Base-by-base conservation (phyloP, 2,797 vertebrate genomes). In the Chelonia mydas region DNA sequence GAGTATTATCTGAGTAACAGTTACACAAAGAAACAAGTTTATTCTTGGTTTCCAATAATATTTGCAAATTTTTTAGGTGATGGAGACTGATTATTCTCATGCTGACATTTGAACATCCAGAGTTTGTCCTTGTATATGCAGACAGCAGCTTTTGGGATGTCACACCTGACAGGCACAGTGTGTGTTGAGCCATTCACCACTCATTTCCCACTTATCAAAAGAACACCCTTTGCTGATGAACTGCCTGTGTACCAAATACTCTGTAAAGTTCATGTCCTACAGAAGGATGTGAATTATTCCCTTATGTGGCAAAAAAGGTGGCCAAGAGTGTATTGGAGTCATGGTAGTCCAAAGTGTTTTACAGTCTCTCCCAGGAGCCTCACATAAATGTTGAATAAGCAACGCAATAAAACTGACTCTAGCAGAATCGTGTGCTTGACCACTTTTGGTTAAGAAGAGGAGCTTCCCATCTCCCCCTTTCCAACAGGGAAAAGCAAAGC, bases 201-300 rank as follows among this genome's bases (percentile, higher is more conserved):
- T 86, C 51, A 28, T 95, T 95, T 95, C 65, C 51, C 86, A 86
- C 87, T 94, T 84, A 53, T 7, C 61, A 37, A 37, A n/a, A 33
- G 16, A 68, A 2, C 90, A 41, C 72, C 86, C 89, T 89, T 92
- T 83, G 45, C 31, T 89, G 74, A 81, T 89, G 55, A 41, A 83
- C 86, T 95, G 54, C 88, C 85, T 72, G 61, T 93, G 80, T 92
- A 65, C 61, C 79, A 25, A 79, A 91, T 86, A 23, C 78, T 93
- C 88, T 90, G 61, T 81, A 61, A 88, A 61, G 55, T n/a, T 91
- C 51, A 16, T 65, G 7, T 54, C 61, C 23, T 93, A 88, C 68
- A 83, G 23, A 83, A 57, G 91, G 81, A 89, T 81, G 85, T 5
- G 84, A 86, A 79, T n/a, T 0, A 79, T 83, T 89, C 83, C 37